phyloP scores from a whole-genome alignment of 2,888 invertebrate genomes.

The Epirrhoe tristata region DNA sequence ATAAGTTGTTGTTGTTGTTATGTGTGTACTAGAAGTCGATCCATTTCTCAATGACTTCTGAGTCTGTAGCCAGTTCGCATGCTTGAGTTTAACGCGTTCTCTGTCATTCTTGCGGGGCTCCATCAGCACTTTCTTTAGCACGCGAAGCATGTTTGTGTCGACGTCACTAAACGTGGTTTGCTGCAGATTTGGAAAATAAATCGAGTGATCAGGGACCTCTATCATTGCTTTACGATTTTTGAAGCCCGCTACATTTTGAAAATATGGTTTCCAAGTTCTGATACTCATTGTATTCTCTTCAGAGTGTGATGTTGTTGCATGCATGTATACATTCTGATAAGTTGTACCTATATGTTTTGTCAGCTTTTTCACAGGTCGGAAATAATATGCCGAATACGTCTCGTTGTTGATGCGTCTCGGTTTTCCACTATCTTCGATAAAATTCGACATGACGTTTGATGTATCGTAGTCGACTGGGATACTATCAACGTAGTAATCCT shows the following conservation, averaged over 20 bases:
- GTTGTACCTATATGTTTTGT: background rate
- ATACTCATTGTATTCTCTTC: background rate
- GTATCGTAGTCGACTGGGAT: background rate
- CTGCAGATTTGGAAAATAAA: background rate
- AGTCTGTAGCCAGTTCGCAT: background rate
- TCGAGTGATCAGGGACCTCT: background rate
- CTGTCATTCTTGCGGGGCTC: no score
- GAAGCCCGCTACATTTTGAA: conserved; percentile 10
- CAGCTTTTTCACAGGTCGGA: background rate
- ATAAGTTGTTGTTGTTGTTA: background rate
- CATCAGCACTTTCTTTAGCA: no score
- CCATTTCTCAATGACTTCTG: background rate
- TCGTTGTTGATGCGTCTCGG: conserved; percentile 2
- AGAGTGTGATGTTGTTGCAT: background rate
- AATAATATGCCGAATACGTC: background rate
- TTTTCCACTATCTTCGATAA: background rate
- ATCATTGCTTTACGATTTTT: background rate
- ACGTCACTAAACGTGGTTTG: no score
- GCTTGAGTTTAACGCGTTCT: no score
- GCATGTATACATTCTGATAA: background rate
- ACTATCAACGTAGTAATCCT: conserved; percentile 48
- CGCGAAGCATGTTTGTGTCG: no score
- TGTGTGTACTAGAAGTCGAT: no score
- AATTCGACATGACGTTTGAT: background rate
- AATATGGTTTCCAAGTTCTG: conserved; percentile 31